Evolutionary conservation across 2,888 invertebrate genomes (phyloP).

Genomic region (Drosophila subsilvestris): DNA sequence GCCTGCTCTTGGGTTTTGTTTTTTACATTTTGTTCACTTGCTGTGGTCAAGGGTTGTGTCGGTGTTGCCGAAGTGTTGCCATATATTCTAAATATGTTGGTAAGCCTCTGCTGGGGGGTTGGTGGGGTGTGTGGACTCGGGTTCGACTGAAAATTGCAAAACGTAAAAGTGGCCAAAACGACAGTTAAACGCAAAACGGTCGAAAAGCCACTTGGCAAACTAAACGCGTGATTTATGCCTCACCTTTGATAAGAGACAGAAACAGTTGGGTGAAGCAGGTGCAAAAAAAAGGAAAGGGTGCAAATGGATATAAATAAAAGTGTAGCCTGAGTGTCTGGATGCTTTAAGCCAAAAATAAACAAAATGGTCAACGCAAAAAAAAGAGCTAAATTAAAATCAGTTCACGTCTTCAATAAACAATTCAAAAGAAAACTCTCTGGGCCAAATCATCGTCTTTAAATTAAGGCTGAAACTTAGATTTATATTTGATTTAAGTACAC

Average conservation of each 20-base stretch:
- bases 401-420: neutral
- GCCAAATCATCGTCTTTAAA: no score
- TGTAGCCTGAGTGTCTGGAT: neutral
- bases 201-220: constrained; percentile 75
- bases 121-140: neutral
- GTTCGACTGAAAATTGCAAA: neutral
- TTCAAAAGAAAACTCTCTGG: neutral
- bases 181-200: constrained; percentile 73
- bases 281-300: constrained; percentile 5
- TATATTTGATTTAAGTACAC: neutral
- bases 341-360: neutral
- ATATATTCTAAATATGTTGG: constrained; percentile 80
- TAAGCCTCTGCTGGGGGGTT: constrained; percentile 49
- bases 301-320: neutral
- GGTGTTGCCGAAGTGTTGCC: constrained; percentile 79
- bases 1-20: constrained; percentile 22
- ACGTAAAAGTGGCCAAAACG: constrained; percentile 61
- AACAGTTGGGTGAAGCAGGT: constrained; percentile 14
- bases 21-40: constrained; percentile 57
- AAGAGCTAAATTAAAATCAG: neutral
- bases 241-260: constrained; percentile 66
- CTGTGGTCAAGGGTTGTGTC: constrained; percentile 76
- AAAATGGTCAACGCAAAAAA: neutral
- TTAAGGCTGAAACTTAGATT: no score
- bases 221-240: constrained; percentile 77